Conservation (phyloP, 1,140 invertebrate genomes). For the Prorops nasuta region DNA sequence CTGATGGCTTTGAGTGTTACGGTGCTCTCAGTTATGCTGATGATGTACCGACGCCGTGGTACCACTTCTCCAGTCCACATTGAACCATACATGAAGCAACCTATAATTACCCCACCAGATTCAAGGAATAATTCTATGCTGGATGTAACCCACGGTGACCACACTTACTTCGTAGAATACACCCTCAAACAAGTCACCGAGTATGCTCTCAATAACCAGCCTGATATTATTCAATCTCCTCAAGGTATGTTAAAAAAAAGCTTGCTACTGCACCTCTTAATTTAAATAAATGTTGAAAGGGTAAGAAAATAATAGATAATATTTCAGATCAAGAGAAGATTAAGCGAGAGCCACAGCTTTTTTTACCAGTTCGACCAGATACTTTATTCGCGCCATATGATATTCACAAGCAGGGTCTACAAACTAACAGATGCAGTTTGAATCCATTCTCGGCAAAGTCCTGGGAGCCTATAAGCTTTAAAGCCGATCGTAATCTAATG, state of each 20-base stretch:
- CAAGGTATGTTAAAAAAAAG: constrained; percentile 46
- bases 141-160: constrained; percentile 57
- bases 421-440: constrained; percentile 50
- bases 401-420: constrained; percentile 52
- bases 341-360: constrained; percentile 51
- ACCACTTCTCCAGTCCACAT: constrained; percentile 54
- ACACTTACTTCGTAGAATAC: constrained; percentile 59
- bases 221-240: constrained; percentile 58
- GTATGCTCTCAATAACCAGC: constrained; percentile 56
- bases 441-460: constrained; percentile 55
- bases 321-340: constrained; percentile 49
- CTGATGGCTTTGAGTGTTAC: constrained; percentile 64
- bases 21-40: constrained; percentile 63
- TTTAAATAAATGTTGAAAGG: neutral
- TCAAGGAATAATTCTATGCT: constrained; percentile 57
- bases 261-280: neutral
- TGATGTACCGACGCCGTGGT: constrained; percentile 51
- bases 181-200: constrained; percentile 56
- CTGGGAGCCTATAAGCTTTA: constrained; percentile 55
- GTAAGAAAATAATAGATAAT: constrained; percentile 3
- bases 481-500: constrained; percentile 53
- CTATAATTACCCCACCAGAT: constrained; percentile 57
- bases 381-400: constrained; percentile 54
- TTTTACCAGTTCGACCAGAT: constrained; percentile 53
- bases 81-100: constrained; percentile 60